Base-by-base conservation (phyloP, 2,113 vertebrate genomes). In the Otolemur garnettii region DNA sequence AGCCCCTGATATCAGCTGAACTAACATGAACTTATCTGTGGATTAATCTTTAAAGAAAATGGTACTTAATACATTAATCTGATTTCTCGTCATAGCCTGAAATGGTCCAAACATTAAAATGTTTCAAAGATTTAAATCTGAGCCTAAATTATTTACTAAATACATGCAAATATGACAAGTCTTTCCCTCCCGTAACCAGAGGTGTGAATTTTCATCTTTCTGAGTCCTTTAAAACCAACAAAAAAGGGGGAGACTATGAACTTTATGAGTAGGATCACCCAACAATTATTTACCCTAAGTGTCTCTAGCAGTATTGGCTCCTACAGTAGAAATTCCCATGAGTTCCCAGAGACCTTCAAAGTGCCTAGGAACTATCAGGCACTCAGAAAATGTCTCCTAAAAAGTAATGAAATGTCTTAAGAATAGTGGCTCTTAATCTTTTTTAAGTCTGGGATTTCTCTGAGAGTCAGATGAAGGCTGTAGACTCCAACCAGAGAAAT, bases 71-170 rank as follows among this genome's bases (percentile, higher is more conserved):
- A 53, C 3, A 15, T 69, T 62, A 95, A 75, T 86, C 83, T 80
- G 64, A 93, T 87, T 87, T 96, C 28, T 91, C 35, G 81, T 90
- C 77, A 72, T 38, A 91, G 22, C 38, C n/a, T 87, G 7, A 90
- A 82, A 75, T 69, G 15, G 35, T 68, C 28, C 59, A 15, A 72
- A 59, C 38, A 90, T 64, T 96, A 95, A 84, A 72, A 74, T 68
- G 69, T 72, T 45, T 93, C 88, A 86, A 30, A 93, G 45, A 71
- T 64, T 95, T 55, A 88, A 88, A 53, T 68, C 2, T 35, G 2
- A 93, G 64, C 53, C 42, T 88, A 90, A 95, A 66, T 91, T 45
- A 82, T 93, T 86, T 79, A 78, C 45, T 60, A 93, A 91, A 94
- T 83, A 97, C 42, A 80, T 95, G 68, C 91, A 93, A 92, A 72